Base-by-base conservation (phyloP, 2,797 vertebrate genomes). In the Sus cebifrons region DNA sequence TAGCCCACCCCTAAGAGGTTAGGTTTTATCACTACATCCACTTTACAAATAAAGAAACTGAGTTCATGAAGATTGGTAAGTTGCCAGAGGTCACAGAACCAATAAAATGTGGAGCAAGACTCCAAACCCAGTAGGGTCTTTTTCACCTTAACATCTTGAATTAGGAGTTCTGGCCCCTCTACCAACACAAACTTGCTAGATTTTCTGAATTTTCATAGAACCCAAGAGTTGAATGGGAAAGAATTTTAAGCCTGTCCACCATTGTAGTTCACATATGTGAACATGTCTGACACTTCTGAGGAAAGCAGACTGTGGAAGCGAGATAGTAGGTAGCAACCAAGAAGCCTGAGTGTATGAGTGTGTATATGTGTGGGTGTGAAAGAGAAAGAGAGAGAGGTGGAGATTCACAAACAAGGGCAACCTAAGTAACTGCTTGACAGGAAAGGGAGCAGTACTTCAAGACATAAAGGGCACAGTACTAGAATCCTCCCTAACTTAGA, bases 41-140 rank as follows among this genome's bases (percentile, higher is more conserved):
- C 68, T 89, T 70, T 71, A 44, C n/a, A 86, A 86, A 78, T 78
- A 14, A 86, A 85, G 29, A 52, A 73, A 71, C 17, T 84, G 25
- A 62, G 16, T 77, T 82, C 16, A 67, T 62, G 60, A 67, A 71
- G 15, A 84, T 13, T 23, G 23, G 0, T 74, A 6, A 40, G 16
- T 62, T 87, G 5, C 44, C 84, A 95, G 77, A 94, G 62, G 29
- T 89, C 71, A 94, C 36, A 67, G 29, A 77, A 89, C 27, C 68
- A 84, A 70, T 44, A 68, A 84, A 93, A 89, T 25, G 8, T 58
- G 16, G 25, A 60, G 1, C 23, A n/a, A 13, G 79, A 5, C 18
- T 87, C 44, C 75, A 83, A 84, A 83, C 6, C 21, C 40, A 79
- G 7, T 54, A 6, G 10, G 16, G 16, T 87, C 67, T 68, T 54